Evolutionary conservation across 2,797 vertebrate genomes (phyloP), one percentile per base, ranked within the genome.

Genomic region (Gymnocypris eckloni): DNA sequence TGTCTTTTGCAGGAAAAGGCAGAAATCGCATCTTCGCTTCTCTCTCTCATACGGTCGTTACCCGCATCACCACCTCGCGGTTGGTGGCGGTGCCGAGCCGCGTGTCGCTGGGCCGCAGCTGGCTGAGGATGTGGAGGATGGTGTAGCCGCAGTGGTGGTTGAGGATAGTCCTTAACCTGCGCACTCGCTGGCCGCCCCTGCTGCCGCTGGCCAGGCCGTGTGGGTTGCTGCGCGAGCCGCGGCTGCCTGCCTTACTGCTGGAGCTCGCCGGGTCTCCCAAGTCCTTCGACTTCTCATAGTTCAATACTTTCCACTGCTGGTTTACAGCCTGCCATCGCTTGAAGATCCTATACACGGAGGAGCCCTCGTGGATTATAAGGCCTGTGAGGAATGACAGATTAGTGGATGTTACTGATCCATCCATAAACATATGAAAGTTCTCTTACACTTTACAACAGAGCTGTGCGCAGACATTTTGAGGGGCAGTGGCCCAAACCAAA

Each of bases 141-240:
- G 97, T 97, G 92, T 98, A 98, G 88, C 97, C 97, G 93, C 97
- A 98, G 95, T 97, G 97, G 95, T 97, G 97, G 95, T 97, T 96
- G 92, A 98, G 96, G 93, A 98, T 97, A 96, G 97, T 98, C 92
- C 97, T 97, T 93, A 97, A 95, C 93, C 97, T 94, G 94, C 96
- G 95, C 92, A 96, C 95, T 79, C 92, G 95, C 89, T 90, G 94
- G 78, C 93, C 95, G 18, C 91, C 92, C 88, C 95, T 88, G 90
- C 95, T 90, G 87, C 94, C 86, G 89, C 94, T 93, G 92, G 95
- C 95, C 89, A 96, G 91, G 5, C 95, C 92, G 89, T 96, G 96
- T 75, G 95, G 94, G 92, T 95, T 96, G 48, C 93, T 93, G 89
- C 97, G 94, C 71, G 96, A 95, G 91, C 95, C 95, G 61, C 97